phyloP scores from a whole-genome alignment of 2,113 vertebrate genomes.

The Burhinus oedicnemus region DNA sequence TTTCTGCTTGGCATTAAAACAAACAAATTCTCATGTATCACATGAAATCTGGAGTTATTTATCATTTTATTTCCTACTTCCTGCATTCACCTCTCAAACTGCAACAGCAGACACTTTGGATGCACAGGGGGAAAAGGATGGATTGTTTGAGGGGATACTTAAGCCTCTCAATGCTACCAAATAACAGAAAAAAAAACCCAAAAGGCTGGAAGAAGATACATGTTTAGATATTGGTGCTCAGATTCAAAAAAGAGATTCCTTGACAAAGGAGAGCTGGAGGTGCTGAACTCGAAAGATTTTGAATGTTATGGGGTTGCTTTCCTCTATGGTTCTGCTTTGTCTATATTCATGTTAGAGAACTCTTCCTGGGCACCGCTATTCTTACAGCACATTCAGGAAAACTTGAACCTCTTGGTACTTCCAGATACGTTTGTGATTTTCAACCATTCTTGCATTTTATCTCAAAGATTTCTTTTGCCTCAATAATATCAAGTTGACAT shows the following conservation, averaged over 20 bases:
- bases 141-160: not conserved
- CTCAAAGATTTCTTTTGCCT: not conserved
- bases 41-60: not conserved
- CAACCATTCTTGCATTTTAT: not conserved
- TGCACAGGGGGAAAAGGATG: not conserved
- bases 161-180: not conserved
- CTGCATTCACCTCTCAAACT: not conserved
- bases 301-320: not conserved
- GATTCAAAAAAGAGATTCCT: slow-evolving; percentile 47
- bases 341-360: not conserved
- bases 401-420: not conserved
- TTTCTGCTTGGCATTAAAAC: slow-evolving; percentile 37
- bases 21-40: not conserved
- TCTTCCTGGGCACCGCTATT: not conserved
- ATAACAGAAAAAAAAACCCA: not conserved
- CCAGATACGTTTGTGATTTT: not conserved
- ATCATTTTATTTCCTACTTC: slow-evolving; percentile 1
- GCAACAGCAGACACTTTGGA: not conserved
- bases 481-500: not conserved
- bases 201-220: not conserved
- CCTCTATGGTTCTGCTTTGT: not conserved
- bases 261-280: slow-evolving; percentile 4
- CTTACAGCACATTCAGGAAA: not conserved
- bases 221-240: not conserved
- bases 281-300: slow-evolving; percentile 23